phyloP scores from a whole-genome alignment of 2,888 invertebrate genomes.

The Dascillus cervinus region DNA sequence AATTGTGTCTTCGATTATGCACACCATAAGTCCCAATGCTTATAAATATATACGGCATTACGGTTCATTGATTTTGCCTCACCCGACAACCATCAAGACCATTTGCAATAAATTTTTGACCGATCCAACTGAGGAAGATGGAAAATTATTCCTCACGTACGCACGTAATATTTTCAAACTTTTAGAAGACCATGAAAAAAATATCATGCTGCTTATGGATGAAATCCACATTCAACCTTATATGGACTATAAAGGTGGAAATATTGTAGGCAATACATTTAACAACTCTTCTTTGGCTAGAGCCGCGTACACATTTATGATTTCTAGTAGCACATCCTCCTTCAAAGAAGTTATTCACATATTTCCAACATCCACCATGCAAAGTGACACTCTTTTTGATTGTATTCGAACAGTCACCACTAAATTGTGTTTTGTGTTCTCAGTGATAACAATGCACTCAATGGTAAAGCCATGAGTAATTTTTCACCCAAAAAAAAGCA shows the following conservation, averaged over 20 bases:
- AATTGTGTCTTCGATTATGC: too few species aligned
- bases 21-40: too few species aligned
- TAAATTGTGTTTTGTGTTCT: constrained; percentile 11
- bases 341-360: constrained; percentile 21
- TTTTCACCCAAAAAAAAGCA: constrained; percentile 5
- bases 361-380: constrained; percentile 11
- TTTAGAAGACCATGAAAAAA: not conserved
- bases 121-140: too few species aligned
- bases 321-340: constrained; percentile 11
- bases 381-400: constrained; percentile 7
- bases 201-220: constrained; percentile 13
- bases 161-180: too few species aligned
- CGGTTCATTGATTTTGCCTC: too few species aligned
- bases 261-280: constrained; percentile 14
- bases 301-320: constrained; percentile 17
- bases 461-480: constrained; percentile 13
- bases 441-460: constrained; percentile 16
- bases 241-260: constrained; percentile 18
- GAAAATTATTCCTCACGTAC: too few species aligned
- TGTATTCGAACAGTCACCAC: constrained; percentile 10
- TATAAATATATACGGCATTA: too few species aligned
- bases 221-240: constrained; percentile 19
- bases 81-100: too few species aligned
- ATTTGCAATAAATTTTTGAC: too few species aligned
- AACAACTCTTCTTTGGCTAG: constrained; percentile 11